Evolutionary conservation across 2,113 vertebrate species (phyloP), one percentile per base, ranked within the genome.

Genomic region (Psilopsiagon aymara): DNA sequence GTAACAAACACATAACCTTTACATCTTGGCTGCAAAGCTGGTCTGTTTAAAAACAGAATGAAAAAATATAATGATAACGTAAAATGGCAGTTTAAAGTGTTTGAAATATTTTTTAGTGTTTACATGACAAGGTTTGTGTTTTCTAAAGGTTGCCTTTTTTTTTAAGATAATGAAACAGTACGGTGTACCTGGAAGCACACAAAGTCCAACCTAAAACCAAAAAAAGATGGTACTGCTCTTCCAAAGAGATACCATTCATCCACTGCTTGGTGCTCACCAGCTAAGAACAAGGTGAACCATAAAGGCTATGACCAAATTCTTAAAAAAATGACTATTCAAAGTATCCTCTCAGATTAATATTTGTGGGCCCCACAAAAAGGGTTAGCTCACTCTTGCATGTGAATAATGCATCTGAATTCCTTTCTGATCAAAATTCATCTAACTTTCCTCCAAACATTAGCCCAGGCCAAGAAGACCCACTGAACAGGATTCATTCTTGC

Each of bases 11-110:
- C 73, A 83, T 52, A 60, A 46, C 51, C 76, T 84, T 91, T 77
- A 82, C 69, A 75, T 55, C 70, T 68, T 71, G 90, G 81, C 51
- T 91, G 69, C 81, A 96, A 79, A 91, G 52, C 62, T 23, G 39
- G 17, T 79, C 77, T 89, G 43, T 79, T 95, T 21, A 60, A 86
- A 91, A 68, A 85, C 68, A 79, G 39, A 88, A 94, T 31, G 29
- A 49, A 91, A 82, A 83, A 43, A 35, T 2, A 52, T 28, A 57
- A 18, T 46, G 59, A 80, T 44, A 78, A 75, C 23, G 82, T 15
- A 74, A 64, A 79, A 91, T 9, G 14, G 33, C 74, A 86, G 31
- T 47, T 82, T 28, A 13, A 85, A 80, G 27, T 4, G 9, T 53
- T 66, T 3, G 49, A 28, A 69, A 60, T 17, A 23, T 3, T 3